phyloP scores from a whole-genome alignment of 2,888 invertebrate genomes.

The Cephus sareptanus region DNA sequence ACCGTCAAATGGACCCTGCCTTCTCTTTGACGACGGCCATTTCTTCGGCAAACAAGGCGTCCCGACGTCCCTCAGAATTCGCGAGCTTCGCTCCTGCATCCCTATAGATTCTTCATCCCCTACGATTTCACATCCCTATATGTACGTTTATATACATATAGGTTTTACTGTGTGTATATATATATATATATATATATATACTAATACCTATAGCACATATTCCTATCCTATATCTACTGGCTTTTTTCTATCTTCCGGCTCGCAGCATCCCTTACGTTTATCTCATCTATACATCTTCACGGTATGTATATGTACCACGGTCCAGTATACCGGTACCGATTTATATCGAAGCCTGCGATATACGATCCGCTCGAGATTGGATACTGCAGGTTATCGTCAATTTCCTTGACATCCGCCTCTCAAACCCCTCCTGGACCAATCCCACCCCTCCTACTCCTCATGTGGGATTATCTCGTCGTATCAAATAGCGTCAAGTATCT shows the following conservation, averaged over 20 bases:
- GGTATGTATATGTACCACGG: neutral
- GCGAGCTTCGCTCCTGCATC: neutral
- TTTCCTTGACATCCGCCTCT: neutral
- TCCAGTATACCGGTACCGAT: neutral
- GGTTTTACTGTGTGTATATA: too few species aligned
- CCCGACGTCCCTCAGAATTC: neutral
- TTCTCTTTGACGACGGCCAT: neutral
- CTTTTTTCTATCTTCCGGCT: neutral
- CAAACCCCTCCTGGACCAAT: neutral
- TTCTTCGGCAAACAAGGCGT: slow-evolving; percentile 1
- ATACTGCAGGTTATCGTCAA: neutral
- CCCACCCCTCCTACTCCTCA: neutral
- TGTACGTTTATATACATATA: too few species aligned
- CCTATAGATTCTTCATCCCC: neutral
- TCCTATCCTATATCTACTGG: neutral
- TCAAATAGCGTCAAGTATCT: neutral
- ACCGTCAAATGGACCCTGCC: neutral
- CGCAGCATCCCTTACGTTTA: neutral
- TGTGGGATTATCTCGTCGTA: neutral
- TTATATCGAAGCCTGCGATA: neutral
- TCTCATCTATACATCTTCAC: neutral
- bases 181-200: too few species aligned
- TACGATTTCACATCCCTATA: neutral
- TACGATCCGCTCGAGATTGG: neutral
- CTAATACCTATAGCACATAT: neutral